A percentile compares a stretch with the other conserved stretches of the same genome.
Conservation (phyloP, 2,888 invertebrate species). For the Noctua janthina region DNA sequence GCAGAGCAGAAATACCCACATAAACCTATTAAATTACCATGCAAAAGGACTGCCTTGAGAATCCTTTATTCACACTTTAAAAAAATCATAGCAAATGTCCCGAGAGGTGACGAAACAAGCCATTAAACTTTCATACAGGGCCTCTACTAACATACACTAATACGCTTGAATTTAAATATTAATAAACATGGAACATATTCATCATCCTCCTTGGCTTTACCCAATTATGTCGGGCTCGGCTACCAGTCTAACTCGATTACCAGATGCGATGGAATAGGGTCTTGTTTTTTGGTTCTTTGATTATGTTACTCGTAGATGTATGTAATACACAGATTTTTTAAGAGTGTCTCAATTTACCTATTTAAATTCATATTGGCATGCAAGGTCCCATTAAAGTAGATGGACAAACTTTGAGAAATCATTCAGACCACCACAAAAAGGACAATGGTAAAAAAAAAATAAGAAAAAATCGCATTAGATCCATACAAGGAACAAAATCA, state of each 20-base stretch:
- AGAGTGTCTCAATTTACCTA: neutral
- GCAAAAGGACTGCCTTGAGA: neutral
- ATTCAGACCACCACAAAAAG: too few relatives aligned
- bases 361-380: neutral
- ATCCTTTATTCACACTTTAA: constrained; percentile 31
- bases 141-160: constrained; percentile 1
- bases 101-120: neutral
- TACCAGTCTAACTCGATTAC: neutral
- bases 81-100: constrained; percentile 9
- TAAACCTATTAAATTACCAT: neutral
- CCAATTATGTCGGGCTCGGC: constrained; percentile 18
- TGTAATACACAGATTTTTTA: too few relatives aligned
- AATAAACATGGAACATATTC: constrained; percentile 29
- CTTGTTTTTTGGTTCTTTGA: constrained; percentile 7
- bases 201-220: constrained; percentile 15
- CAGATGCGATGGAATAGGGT: neutral
- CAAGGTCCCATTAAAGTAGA: too few relatives aligned
- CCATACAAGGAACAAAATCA: too few relatives aligned
- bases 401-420: too few relatives aligned
- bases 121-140: constrained; percentile 41
- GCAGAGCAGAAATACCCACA: neutral
- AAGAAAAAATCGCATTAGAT: too few relatives aligned
- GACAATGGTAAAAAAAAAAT: too few relatives aligned
- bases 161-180: constrained; percentile 35
- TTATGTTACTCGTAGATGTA: neutral